A percentile compares a stretch with the other conserved stretches of the same genome.
Conservation (phyloP, 2,113 vertebrate species). For the Sylvia atricapilla region DNA sequence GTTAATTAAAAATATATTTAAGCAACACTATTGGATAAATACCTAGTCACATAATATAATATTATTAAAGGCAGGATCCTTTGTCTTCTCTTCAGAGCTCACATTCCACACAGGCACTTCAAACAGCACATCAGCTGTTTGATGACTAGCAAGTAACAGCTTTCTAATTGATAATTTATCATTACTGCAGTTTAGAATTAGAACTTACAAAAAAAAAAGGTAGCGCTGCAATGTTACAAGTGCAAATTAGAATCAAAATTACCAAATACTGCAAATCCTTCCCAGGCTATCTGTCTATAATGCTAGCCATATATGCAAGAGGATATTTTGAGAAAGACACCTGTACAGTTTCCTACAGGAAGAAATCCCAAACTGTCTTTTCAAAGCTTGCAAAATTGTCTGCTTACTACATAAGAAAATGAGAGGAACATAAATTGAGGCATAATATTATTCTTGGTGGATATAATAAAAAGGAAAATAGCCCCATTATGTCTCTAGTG, state of each 20-base stretch:
- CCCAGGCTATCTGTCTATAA: not conserved
- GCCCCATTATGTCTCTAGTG: not conserved
- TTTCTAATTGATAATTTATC: slow-evolving; percentile 15
- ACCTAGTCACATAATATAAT: not conserved
- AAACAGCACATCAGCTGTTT: not conserved
- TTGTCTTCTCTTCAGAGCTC: not conserved
- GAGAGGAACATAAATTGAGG: not conserved
- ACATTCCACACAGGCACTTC: not conserved
- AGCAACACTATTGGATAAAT: not conserved
- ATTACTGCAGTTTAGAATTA: not conserved
- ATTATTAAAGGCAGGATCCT: not conserved
- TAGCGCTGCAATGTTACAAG: not conserved
- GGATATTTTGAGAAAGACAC: not conserved
- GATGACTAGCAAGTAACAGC: not conserved
- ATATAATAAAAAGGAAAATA: not conserved
- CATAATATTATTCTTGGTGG: not conserved
- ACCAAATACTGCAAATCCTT: not conserved
- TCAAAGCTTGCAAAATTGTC: not conserved
- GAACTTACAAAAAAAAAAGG: not conserved
- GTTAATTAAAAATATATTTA: not conserved
- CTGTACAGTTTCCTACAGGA: not conserved
- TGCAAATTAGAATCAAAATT: not conserved
- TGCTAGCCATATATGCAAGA: not conserved
- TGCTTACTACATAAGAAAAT: not conserved
- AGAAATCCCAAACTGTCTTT: not conserved